Base-by-base conservation (phyloP, 53 echinoderm and acorn worm species). In the Zoroaster sp. region DNA sequence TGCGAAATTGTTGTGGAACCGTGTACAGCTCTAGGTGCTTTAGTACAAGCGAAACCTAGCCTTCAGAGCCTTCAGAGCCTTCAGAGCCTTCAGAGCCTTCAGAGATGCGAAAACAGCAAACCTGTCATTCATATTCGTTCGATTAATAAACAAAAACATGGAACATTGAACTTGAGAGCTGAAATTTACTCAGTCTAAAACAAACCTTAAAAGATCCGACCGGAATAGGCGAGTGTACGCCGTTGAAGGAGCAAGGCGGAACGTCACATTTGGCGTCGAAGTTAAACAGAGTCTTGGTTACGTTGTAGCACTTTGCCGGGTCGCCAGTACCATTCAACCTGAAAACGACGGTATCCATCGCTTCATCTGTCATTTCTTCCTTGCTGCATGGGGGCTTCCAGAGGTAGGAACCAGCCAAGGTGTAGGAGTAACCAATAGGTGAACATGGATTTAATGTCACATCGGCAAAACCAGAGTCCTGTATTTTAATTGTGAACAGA, bases 301-400 rank as follows among this genome's bases (percentile, higher is more conserved):
- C 71, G 5, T 74, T 5, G 21, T 52, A 51, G 77, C 93, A 93
- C 53, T 11, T 40, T 0, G 42, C 55, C 0, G 93, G 75, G 20
- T 93, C 77, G 39, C 93, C 74, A 3, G 88, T 77, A 35, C 93
- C 93, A 1, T 38, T 54, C 13, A 93, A 35, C 28, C 35, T 30
- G 42, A 55, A 63, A 3, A 65, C 72, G 30, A 47, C 35, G 20
- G 36, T 41, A 11, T 52, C 21, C 34, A 35, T 40, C 8, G 69
- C 33, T 14, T 15, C 9, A 6, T 18, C 37, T 23, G 72, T 25
- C 41, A 28, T 40, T 69, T 13, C 25, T 10, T 43, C 67, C 18
- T 35, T 34, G 41, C 86, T 89, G 71, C 93, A 93, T 4, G 88
- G 88, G 17, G 85, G 74, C 30, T 89, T 51, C 88, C 88, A 93